Evolutionary conservation across 2,888 invertebrate species (phyloP).

Genomic region (Drosophila formosana): DNA sequence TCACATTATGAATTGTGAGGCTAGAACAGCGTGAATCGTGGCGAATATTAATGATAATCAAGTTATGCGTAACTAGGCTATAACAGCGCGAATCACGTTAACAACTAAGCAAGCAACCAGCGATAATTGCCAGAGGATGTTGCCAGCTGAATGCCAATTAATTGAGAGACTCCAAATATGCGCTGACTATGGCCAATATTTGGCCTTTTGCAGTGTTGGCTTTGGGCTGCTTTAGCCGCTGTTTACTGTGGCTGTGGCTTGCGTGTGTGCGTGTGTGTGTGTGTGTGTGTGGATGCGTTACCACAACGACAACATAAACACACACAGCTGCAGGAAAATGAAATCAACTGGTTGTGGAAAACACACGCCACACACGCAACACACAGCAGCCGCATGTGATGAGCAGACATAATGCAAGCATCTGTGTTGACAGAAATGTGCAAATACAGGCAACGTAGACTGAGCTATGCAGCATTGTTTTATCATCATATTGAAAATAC

Average conservation of each 20-base stretch:
- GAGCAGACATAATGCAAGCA: conserved; percentile 28
- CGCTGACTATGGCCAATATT: not conserved
- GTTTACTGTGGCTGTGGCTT: conserved; percentile 5
- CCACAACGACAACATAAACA: conserved; percentile 38
- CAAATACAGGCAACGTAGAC: conserved; percentile 24
- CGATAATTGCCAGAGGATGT: too few relatives aligned
- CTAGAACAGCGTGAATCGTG: too few relatives aligned
- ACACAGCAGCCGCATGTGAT: conserved; percentile 9
- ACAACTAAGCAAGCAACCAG: too few relatives aligned
- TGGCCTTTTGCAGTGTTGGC: not conserved
- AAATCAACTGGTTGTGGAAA: conserved; percentile 62
- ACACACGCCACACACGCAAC: conserved; percentile 5
- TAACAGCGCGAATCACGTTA: too few relatives aligned
- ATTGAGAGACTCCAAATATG: not conserved
- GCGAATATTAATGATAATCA: too few relatives aligned
- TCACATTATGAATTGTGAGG: too few relatives aligned
- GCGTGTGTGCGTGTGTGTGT: not conserved
- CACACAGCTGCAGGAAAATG: conserved; percentile 37
- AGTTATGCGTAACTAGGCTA: too few relatives aligned
- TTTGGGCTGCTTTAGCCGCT: not conserved
- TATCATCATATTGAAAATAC: conserved; percentile 36
- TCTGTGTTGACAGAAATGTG: conserved; percentile 26
- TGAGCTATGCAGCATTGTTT: too few relatives aligned
- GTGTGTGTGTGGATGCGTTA: conserved; percentile 3
- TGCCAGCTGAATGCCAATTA: not conserved